These are phyloP conservation scores for Rhagoletis pomonella DNA, from an alignment of 1,140 invertebrate species.

Conservation along the genomic window DNA sequence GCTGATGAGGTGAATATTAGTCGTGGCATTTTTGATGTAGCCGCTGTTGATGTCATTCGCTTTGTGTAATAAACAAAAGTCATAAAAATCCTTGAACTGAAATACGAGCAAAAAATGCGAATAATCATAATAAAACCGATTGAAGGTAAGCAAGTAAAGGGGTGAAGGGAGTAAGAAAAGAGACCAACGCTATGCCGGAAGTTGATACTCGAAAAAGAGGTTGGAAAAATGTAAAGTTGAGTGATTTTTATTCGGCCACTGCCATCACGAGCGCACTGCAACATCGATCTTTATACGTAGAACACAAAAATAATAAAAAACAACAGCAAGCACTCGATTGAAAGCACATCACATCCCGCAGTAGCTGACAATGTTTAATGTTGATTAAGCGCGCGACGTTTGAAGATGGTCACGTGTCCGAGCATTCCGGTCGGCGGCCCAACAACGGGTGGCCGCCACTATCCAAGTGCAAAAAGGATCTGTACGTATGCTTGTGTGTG, in stretches of 20 bases:
- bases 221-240: neutral
- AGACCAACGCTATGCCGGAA: slow-evolving; percentile 33
- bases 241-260: neutral
- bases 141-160: slow-evolving; percentile 16
- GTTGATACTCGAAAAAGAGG: slow-evolving; percentile 16
- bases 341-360: slow-evolving; percentile 3
- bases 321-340: neutral
- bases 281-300: neutral
- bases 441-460: slow-evolving; percentile 36
- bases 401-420: slow-evolving; percentile 58
- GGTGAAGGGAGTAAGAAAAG: neutral
- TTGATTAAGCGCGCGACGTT: slow-evolving; percentile 54
- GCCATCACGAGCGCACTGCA: neutral
- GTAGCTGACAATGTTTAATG: slow-evolving; percentile 47
- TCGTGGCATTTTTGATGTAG: neutral
- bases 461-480: neutral
- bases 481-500: neutral
- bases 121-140: slow-evolving; percentile 47
- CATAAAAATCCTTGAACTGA: slow-evolving; percentile 40
- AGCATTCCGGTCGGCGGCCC: slow-evolving; percentile 43
- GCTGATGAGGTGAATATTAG: neutral
- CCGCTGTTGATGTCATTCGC: neutral
- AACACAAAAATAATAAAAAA: neutral
- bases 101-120: neutral
- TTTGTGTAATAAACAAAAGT: slow-evolving; percentile 36